Evolutionary conservation across 2,888 invertebrate species (phyloP), one percentile per base, ranked within the genome.

Genomic region (Phyto melanocephala): DNA sequence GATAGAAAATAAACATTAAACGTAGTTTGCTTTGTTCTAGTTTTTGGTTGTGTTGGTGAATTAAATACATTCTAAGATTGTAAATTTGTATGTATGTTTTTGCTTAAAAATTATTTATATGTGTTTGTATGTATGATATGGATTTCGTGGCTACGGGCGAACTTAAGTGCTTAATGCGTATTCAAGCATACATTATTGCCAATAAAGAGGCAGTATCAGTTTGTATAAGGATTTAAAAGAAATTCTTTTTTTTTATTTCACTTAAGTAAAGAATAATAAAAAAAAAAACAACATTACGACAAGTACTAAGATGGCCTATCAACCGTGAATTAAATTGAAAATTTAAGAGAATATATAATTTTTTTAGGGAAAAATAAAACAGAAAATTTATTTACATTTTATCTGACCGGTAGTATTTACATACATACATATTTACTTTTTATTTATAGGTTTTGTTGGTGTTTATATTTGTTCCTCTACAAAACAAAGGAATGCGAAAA

Each of bases 161-260:
- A 72, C 15, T 62, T 52, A 42, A 28, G 40, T 33, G 54, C 58
- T 72, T 62, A 54, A 72, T 72, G 47, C 50, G 71, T 71, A 58
- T 58, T 71, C 71, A 70, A 70, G 28, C 70, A 45, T 56, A 33
- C 22, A 56, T 71, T 71, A 71, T 60, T 58, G 56, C 35, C 47
- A 71, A 71, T 71, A 60, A 60, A 72, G 50, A 28, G 52, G 33
- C 62, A 42, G 62, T 62, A 72, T 52, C 50, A 42, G 60, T 72
- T 62, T 72, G 62, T 72, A 5, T 28, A 5, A 28, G 47, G 47
- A 67, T 67, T 67, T 67, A 54, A 75, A 50, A 60, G 67, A 47
- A 76, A 72, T 72, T 60, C n/a, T n/a, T 28, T 60, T 24, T 35
- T 60, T 37, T 58, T 56, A 56, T 45, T 37, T 20, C 54, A 33